Base-by-base conservation (phyloP, 2,113 vertebrate species). In the Prietella phreatophila region DNA sequence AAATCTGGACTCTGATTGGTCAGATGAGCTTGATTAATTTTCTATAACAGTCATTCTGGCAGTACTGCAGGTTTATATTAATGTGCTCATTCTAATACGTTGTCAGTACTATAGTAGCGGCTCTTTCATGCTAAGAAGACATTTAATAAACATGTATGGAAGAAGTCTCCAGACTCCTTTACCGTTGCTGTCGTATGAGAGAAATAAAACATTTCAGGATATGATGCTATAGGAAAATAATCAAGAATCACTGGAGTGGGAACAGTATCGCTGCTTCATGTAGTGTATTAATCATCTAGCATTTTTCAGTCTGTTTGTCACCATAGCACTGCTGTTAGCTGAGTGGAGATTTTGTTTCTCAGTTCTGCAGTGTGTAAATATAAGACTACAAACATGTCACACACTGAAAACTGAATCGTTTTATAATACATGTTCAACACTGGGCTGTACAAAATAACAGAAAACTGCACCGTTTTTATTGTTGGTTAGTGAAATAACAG, bases 401-500 rank as follows among this genome's bases (percentile, higher is more conserved):
- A 80, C 14, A 30, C n/a, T 56, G 50, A 30, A 20, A 56, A 5
- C 15, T 14, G 27, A 7, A 56, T 20, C 33, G n/a, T 30, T 30
- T 55, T 19, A 82, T 76, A 47, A 27, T 11, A 79, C 87, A 81
- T 75, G 50, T 17, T 58, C 27, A 84, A 80, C 33, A 25, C 42
- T 61, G 60, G 30, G 47, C 65, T 84, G 85, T 87, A 88, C 87
- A 58, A 86, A 81, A 93, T 93, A 92, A 88, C 89, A 91, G 85
- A 67, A 73, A 92, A 92, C 91, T 93, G 93, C 92, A 95, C 93
- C 94, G 93, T 91, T 86, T 92, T 87, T 92, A 91, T 91, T 92
- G 84, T 91, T 92, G 39, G 85, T 88, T 90, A 75, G 65, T 67
- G 89, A 87, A 33, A 63, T 39, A 22, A 25, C 30, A 25, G 17